Conservation (phyloP, 2,113 vertebrate genomes). For the Hiodon tergisus region DNA sequence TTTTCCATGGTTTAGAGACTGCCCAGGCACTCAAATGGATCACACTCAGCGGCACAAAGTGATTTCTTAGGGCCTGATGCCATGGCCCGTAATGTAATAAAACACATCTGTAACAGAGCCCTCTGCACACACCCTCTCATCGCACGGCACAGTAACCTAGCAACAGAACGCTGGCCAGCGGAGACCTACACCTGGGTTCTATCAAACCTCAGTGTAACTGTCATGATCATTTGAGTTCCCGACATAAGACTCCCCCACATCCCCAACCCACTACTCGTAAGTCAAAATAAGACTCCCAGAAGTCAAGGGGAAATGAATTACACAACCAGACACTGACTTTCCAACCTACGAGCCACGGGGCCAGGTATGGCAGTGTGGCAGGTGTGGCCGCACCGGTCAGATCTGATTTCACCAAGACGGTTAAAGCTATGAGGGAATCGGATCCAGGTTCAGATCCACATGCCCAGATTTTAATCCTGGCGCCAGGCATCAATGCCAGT, state of each 20-base stretch:
- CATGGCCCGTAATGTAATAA: slow-evolving; percentile 47
- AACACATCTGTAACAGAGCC: slow-evolving; percentile 33
- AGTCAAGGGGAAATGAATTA: background rate
- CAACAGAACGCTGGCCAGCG: slow-evolving; percentile 51
- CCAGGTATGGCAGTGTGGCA: too few relatives aligned
- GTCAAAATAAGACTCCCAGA: slow-evolving; percentile 13
- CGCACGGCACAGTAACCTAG: slow-evolving; percentile 49
- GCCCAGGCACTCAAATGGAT: slow-evolving; percentile 26
- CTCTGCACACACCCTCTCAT: slow-evolving; percentile 12
- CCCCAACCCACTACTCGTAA: slow-evolving; percentile 1
- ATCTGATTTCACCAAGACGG: too few relatives aligned
- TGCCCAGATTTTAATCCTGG: too few relatives aligned
- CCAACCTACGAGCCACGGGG: too few relatives aligned
- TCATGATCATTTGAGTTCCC: slow-evolving; percentile 41
- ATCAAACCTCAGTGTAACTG: slow-evolving; percentile 47
- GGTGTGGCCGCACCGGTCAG: too few relatives aligned
- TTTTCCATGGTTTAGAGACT: slow-evolving; percentile 13
- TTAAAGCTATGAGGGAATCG: too few relatives aligned
- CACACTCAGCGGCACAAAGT: slow-evolving; percentile 25
- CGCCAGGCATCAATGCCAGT: too few relatives aligned
- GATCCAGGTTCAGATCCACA: too few relatives aligned
- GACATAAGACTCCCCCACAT: slow-evolving; percentile 28
- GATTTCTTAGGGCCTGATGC: slow-evolving; percentile 30
- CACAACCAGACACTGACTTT: background rate
- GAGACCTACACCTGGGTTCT: slow-evolving; percentile 50